A percentile compares a stretch with the other conserved stretches of the same genome.
Conservation (phyloP, 2,888 invertebrate genomes). For the Tenthredo mesomela region DNA sequence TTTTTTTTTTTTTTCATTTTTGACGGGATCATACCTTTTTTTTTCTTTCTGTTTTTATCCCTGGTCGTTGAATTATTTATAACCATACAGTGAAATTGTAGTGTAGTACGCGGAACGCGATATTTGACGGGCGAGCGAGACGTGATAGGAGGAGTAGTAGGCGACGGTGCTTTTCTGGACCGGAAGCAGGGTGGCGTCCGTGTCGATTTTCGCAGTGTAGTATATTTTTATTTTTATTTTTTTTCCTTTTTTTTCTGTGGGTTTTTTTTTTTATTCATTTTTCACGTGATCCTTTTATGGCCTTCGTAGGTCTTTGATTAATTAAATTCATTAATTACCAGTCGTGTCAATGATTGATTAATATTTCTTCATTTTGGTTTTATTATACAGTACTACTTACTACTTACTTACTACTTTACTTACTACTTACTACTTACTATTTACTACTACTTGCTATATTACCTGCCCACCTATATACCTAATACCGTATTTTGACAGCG, state of each 20-base stretch:
- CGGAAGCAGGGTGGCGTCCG: slow-evolving; percentile 28
- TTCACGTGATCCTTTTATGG: background rate
- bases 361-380: background rate
- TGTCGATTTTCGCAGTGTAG: slow-evolving; percentile 11
- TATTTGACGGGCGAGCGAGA: slow-evolving; percentile 5
- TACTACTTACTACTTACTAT: background rate
- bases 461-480: slow-evolving; percentile 17
- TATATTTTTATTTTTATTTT: background rate
- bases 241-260: background rate
- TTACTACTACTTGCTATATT: background rate
- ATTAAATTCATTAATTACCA: slow-evolving; percentile 23
- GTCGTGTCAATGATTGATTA: slow-evolving; percentile 2
- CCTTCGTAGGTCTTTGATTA: background rate
- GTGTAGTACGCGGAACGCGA: background rate
- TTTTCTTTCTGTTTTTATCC: background rate
- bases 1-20: background rate
- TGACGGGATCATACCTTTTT: background rate
- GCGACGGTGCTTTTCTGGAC: slow-evolving; percentile 26
- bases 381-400: background rate
- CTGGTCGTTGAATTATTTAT: slow-evolving; percentile 8
- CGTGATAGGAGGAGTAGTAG: background rate
- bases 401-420: background rate
- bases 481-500: slow-evolving; percentile 25
- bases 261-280: background rate
- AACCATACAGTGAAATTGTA: background rate